A percentile compares a stretch with the other conserved stretches of the same genome.
Conservation (phyloP, 1,140 invertebrate species). For the Ptiloglossa arizonensis region DNA sequence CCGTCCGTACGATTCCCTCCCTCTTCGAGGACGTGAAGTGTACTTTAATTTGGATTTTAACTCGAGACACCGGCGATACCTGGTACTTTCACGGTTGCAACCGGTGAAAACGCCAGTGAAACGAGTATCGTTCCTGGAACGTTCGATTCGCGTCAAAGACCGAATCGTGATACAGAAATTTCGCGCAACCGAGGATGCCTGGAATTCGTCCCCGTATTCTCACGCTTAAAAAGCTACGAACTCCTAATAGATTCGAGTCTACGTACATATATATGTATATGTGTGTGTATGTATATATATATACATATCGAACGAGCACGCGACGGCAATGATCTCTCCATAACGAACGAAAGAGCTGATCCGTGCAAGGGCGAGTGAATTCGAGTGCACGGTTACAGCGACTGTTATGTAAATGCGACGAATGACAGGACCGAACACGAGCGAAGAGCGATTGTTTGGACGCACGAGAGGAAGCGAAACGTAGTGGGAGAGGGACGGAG, state of each 20-base stretch:
- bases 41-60: constrained; percentile 4
- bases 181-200: too few species aligned
- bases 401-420: constrained; percentile 43
- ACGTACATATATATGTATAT: too few species aligned
- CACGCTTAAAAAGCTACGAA: too few species aligned
- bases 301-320: not conserved
- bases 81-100: not conserved
- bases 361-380: constrained; percentile 32
- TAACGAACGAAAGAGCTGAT: constrained; percentile 26
- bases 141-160: too few species aligned
- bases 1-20: constrained; percentile 1
- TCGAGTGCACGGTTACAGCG: constrained; percentile 37
- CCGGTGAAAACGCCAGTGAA: too few species aligned
- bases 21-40: not conserved
- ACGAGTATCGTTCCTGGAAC: too few species aligned
- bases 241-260: too few species aligned
- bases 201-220: too few species aligned
- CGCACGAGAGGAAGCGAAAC: too few species aligned
- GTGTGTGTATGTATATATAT: too few species aligned
- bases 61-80: not conserved
- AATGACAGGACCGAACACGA: constrained; percentile 33
- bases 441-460: not conserved
- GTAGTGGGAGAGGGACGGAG: too few species aligned
- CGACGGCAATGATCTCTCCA: constrained; percentile 4
- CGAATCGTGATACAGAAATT: too few species aligned